Conservation (phyloP, 2,113 vertebrate species). For the Polypterus bichir region DNA sequence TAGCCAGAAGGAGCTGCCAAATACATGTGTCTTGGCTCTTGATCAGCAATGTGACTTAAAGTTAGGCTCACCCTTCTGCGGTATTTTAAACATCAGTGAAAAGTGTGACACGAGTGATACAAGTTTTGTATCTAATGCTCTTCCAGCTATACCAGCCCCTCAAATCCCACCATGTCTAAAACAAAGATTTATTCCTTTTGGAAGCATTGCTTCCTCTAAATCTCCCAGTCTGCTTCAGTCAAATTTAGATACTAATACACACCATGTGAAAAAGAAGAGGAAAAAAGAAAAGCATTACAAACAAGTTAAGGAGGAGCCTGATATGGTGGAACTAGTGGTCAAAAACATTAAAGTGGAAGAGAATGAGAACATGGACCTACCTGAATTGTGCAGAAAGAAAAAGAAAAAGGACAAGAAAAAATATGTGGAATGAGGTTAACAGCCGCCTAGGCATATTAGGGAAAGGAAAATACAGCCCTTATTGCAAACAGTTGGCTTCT, state of each 20-base stretch:
- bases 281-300: slow-evolving; percentile 3
- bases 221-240: not conserved
- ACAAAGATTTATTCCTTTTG: slow-evolving; percentile 48
- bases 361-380: not conserved
- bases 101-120: slow-evolving; percentile 28
- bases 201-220: slow-evolving; percentile 21
- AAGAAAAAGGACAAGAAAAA: slow-evolving; percentile 28
- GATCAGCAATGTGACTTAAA: not conserved
- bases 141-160: slow-evolving; percentile 37
- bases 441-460: not conserved
- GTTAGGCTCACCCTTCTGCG: slow-evolving; percentile 33
- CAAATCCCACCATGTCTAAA: slow-evolving; percentile 38
- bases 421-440: not conserved
- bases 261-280: slow-evolving; percentile 11
- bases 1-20: slow-evolving; percentile 15
- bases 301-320: slow-evolving; percentile 8
- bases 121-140: slow-evolving; percentile 24
- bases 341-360: not conserved
- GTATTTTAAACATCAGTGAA: slow-evolving; percentile 48
- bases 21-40: slow-evolving; percentile 29
- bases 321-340: too few relatives aligned
- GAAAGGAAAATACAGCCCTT: too few relatives aligned
- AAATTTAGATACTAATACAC: slow-evolving; percentile 2
- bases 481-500: too few relatives aligned
- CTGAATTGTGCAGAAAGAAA: not conserved